Percentiles rank a stretch among this genome's conserved stretches.
Conservation (phyloP, 2,797 vertebrate species). For the Gallinago nigripennis region DNA sequence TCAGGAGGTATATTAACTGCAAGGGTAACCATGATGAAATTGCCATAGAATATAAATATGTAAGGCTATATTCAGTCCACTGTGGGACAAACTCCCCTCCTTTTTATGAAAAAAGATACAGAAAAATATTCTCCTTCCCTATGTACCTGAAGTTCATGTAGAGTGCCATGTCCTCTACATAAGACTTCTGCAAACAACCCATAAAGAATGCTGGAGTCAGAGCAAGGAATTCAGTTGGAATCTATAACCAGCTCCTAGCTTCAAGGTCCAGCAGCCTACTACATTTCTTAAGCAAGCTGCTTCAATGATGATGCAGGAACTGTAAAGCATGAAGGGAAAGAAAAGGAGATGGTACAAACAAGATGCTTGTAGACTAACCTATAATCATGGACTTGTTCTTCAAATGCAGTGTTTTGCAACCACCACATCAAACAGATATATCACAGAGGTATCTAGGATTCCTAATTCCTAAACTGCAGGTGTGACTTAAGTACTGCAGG, state of each 20-base stretch:
- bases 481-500: neutral
- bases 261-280: neutral
- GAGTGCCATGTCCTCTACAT: accelerated
- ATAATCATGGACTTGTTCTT: neutral
- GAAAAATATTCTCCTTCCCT: neutral
- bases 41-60: accelerated
- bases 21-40: neutral
- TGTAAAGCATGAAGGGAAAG: neutral
- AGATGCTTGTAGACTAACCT: neutral
- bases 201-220: neutral
- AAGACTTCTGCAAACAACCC: neutral
- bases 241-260: neutral
- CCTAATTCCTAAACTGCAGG: neutral
- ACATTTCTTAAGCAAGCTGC: neutral
- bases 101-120: neutral
- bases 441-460: neutral
- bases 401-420: neutral
- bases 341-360: accelerated
- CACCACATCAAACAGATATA: neutral
- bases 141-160: neutral
- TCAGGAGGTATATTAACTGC: neutral
- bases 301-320: neutral
- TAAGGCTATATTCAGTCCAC: neutral
- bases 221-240: neutral
- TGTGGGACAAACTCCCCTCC: neutral